These are phyloP conservation scores for Prunella himalayana DNA, from an alignment of 2,113 vertebrate genomes.

Conservation along the genomic window DNA sequence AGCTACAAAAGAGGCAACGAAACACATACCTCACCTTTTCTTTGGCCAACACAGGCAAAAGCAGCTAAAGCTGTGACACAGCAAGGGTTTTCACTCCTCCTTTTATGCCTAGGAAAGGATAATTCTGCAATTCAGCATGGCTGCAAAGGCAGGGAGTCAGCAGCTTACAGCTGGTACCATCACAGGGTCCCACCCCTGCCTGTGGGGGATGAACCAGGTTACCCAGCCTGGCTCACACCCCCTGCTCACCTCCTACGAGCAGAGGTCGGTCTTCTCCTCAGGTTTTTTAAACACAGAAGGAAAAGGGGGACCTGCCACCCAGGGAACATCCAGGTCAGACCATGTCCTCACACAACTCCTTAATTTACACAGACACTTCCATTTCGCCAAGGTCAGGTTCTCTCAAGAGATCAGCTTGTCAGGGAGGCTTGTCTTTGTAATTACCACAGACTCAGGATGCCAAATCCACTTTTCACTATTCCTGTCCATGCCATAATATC, in stretches of 20 bases:
- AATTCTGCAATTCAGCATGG: not conserved
- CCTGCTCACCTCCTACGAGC: not conserved
- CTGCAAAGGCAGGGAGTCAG: not conserved
- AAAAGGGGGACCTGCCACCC: not conserved
- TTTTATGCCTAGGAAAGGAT: not conserved
- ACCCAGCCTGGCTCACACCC: not conserved
- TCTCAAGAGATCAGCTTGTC: not conserved
- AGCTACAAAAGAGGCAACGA: not conserved
- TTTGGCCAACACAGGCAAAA: slow-evolving; percentile 13
- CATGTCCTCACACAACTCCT: not conserved
- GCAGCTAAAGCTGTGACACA: not conserved
- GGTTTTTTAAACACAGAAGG: not conserved
- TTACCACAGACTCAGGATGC: not conserved
- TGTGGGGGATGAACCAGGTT: not conserved
- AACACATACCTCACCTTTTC: not conserved
- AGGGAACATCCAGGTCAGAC: not conserved
- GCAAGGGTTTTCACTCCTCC: not conserved
- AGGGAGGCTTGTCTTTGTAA: not conserved
- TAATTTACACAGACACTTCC: not conserved
- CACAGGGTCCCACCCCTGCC: not conserved
- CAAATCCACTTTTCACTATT: not conserved
- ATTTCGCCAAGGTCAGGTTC: not conserved
- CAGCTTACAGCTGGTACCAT: not conserved
- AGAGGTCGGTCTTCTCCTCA: not conserved
- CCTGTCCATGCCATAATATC: not conserved